phyloP scores from a whole-genome alignment of 1,140 invertebrate species.

The Pentalonia nigronervosa region DNA sequence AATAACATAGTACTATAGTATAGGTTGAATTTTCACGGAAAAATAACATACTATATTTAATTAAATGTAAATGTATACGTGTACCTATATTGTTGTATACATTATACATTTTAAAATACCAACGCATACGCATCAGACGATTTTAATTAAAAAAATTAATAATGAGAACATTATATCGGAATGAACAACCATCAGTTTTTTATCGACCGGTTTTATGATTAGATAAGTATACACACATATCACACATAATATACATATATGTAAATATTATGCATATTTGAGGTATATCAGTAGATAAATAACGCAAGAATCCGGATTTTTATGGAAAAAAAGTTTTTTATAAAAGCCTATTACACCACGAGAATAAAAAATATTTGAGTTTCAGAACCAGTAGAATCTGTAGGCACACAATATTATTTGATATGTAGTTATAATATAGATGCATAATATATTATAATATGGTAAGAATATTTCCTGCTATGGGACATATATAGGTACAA shows the following conservation, averaged over 20 bases:
- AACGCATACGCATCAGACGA: not conserved
- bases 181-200: not conserved
- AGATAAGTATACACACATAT: not conserved
- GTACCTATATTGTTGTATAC: not conserved
- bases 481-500: not conserved
- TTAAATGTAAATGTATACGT: not conserved
- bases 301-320: not conserved
- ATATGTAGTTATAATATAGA: not conserved
- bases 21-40: not conserved
- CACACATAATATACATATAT: not conserved
- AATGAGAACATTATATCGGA: not conserved
- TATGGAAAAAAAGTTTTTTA: not conserved
- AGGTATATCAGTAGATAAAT: not conserved
- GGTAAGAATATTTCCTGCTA: not conserved
- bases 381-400: not conserved
- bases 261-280: not conserved
- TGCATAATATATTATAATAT: not conserved
- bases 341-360: not conserved
- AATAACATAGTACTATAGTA: not conserved
- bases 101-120: constrained; percentile 12
- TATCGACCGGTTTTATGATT: constrained; percentile 16
- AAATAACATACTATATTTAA: not conserved
- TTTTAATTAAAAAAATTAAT: not conserved
- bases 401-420: not conserved
- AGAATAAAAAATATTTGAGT: not conserved